Evolutionary conservation across 2,888 invertebrate species (phyloP), one percentile per base, ranked within the genome.

Genomic region (Clivina fossor): DNA sequence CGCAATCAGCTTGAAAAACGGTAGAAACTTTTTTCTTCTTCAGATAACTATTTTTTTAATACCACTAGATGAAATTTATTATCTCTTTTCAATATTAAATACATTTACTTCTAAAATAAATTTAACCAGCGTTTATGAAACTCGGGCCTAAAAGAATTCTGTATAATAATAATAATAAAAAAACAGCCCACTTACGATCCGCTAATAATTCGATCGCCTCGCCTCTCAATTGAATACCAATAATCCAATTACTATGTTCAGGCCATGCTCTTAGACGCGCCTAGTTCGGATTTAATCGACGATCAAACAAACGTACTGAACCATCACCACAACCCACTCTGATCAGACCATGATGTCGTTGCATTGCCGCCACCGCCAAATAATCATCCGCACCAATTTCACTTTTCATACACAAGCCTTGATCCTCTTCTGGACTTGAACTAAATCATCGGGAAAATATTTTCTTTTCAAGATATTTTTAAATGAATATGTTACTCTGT

Each of bases 251-350:
- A 47, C 77, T 75, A 75, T 90, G 91, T 65, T 90, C 89, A 61
- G 87, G 78, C 78, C 85, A 85, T 0, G 85, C 83, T 69, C 82
- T 81, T 2, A 89, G 78, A 50, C 82, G 78, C 33, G 86, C 79
- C 57, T 87, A 86, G 53, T 77, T 72, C 2, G 85, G 75, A 30
- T 71, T 71, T 41, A 85, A 73, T 40, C 96, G 82, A 64, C 89
- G 81, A 75, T 97, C 97, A 77, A 92, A 95, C 9, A 93, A 76
- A 57, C 91, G 81, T 38, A 96, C 87, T 4, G 86, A 83, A 47
- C 97, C 97, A 76, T 97, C 95, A 4, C 84, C 85, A 75, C 90
- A 93, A 9, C 97, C 96, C 60, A 85, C 83, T 40, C 84, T 83
- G 62, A 91, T 80, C 62, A 88, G 69, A 62, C 82, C 80, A 35